Base-by-base conservation (phyloP, 2,113 vertebrate genomes). In the Pleuronectes platessa region DNA sequence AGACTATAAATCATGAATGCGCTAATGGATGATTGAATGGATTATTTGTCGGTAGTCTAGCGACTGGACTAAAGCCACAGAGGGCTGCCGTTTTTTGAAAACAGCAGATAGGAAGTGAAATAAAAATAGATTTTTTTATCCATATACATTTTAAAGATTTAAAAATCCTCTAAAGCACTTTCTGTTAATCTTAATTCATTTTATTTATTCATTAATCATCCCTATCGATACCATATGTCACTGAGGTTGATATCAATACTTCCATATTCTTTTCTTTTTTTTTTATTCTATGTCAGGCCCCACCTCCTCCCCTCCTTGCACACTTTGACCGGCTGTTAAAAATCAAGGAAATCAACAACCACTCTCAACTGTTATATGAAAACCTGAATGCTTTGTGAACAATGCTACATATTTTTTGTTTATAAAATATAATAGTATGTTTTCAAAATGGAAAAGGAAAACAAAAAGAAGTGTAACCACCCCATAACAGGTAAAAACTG, bases 381-480 rank as follows among this genome's bases (percentile, higher is more conserved):
- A 94, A 95, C 94, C 95, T 95, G 94, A 95, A 95, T 95, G 94
- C 94, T 95, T 93, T 91, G 95, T 95, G 94, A 95, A 95, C 94
- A 94, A 95, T 97, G 97, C 97, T 98, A 97, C 97, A 97, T 97
- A 95, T 95, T 78, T 87, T 88, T 86, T 24, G 86, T 90, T 92
- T 89, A 93, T 89, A 93, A 93, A 93, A 92, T 93, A 86, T 82
- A 92, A 92, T 85, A 88, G 89, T 90, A 93, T 83, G 85, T 86
- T 93, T 31, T 89, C 74, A 90, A 93, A 93, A 93, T 82, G 77
- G 55, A 84, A 92, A 87, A 55, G 71, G 63, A 73, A 86, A 63
- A 56, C 70, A 76, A 83, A 78, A 89, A n/a, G 82, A 56, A 56
- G 21, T 21, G 84, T 89, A 72, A 91, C 87, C 85, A 83, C 86